These are phyloP conservation scores for Alcedo atthis DNA, from an alignment of 2,797 vertebrate species.

Conservation along the genomic window DNA sequence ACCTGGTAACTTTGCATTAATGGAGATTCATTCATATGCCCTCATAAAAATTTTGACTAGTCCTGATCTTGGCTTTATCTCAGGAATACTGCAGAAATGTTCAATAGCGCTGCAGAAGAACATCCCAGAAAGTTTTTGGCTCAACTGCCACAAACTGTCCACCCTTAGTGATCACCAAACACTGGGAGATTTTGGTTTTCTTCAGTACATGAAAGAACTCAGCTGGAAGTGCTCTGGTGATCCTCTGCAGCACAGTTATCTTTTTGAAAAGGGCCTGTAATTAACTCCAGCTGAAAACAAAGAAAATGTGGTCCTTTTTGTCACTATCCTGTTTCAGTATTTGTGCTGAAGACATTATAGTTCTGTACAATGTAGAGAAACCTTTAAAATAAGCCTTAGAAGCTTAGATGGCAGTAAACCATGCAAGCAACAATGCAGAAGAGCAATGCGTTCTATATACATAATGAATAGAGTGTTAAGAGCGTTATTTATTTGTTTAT, in stretches of 20 bases:
- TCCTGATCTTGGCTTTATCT: background rate
- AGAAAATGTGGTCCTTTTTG: background rate
- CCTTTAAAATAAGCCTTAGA: background rate
- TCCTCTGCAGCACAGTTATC: background rate
- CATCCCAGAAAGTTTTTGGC: background rate
- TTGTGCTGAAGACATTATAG: background rate
- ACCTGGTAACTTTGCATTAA: background rate
- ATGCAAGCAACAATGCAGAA: background rate
- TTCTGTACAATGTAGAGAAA: background rate
- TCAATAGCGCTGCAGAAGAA: background rate
- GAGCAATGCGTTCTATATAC: background rate
- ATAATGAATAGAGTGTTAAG: background rate
- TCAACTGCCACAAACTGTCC: background rate
- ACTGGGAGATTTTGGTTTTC: background rate
- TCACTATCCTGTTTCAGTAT: background rate
- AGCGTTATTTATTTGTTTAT: background rate
- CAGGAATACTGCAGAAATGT: background rate
- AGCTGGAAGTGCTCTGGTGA: background rate
- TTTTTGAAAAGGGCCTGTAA: background rate
- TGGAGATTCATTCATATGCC: background rate
- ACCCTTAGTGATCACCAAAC: background rate
- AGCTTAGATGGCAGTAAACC: background rate
- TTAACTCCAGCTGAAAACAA: background rate
- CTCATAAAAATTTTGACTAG: background rate
- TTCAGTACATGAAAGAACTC: background rate